Conservation (phyloP, 1,140 invertebrate genomes). For the Psilanteris sp. region DNA sequence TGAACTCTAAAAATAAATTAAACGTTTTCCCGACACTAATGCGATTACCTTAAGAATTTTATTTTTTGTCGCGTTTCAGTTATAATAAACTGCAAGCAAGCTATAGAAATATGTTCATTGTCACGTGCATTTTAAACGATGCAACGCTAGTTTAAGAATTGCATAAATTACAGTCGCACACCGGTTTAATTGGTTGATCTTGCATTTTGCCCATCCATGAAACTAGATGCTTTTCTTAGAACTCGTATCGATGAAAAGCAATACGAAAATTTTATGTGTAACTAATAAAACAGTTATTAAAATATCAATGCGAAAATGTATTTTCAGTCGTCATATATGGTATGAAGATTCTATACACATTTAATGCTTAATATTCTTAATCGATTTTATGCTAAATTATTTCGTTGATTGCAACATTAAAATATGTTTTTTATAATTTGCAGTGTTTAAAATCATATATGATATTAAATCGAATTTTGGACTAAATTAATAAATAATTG, state of each 20-base stretch:
- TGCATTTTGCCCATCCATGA: slow-evolving; percentile 50
- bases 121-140: slow-evolving; percentile 31
- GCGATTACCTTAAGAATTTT: slow-evolving; percentile 24
- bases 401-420: too few relatives aligned
- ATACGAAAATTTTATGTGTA: slow-evolving; percentile 34
- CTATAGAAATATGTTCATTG: slow-evolving; percentile 25
- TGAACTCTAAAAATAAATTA: slow-evolving; percentile 13
- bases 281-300: neutral
- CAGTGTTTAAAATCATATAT: too few relatives aligned
- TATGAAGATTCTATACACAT: too few relatives aligned
- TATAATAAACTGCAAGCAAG: slow-evolving; percentile 4
- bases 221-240: slow-evolving; percentile 34
- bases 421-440: too few relatives aligned
- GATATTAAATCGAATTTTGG: too few relatives aligned
- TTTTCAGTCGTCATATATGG: neutral
- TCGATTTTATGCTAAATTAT: too few relatives aligned
- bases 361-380: too few relatives aligned
- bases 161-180: slow-evolving; percentile 52
- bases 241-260: slow-evolving; percentile 27
- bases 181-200: slow-evolving; percentile 53
- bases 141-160: slow-evolving; percentile 26
- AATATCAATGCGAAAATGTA: too few relatives aligned
- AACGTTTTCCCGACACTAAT: slow-evolving; percentile 17
- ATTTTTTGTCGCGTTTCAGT: slow-evolving; percentile 13
- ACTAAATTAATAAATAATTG: too few relatives aligned